phyloP scores from a whole-genome alignment of 2,797 vertebrate species.

The Nannoperca australis region DNA sequence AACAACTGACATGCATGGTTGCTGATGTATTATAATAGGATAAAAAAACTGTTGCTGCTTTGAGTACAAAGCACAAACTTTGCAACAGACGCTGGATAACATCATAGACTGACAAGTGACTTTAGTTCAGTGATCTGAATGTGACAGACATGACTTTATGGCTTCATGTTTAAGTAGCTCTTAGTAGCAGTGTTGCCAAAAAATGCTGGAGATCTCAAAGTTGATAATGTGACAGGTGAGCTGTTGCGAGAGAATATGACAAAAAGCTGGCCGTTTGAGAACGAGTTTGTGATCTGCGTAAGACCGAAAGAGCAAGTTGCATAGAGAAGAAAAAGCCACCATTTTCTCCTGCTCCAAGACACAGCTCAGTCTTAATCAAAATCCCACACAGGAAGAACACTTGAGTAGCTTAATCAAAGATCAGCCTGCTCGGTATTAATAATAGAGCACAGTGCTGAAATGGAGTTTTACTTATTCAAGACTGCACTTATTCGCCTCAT shows the following conservation, averaged over 20 bases:
- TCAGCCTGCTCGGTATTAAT: conserved; percentile 87
- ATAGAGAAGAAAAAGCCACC: conserved; percentile 49
- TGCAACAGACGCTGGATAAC: not conserved
- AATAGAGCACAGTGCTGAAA: conserved; percentile 87
- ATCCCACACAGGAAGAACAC: conserved; percentile 86
- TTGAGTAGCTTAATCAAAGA: conserved; percentile 88
- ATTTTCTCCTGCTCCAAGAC: conserved; percentile 75
- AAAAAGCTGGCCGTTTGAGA: not conserved
- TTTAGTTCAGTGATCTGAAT: conserved; percentile 7
- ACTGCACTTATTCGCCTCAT: conserved; percentile 81
- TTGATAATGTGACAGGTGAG: conserved; percentile 39
- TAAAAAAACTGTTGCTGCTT: not conserved
- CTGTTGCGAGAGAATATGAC: not conserved
- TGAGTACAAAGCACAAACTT: not conserved
- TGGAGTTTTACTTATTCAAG: conserved; percentile 91
- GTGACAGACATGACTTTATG: conserved; percentile 24
- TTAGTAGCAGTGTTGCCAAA: not conserved
- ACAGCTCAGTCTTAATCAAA: conserved; percentile 85
- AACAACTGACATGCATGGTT: conserved; percentile 32
- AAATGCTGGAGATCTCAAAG: conserved; percentile 17
- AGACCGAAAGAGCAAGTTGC: conserved; percentile 21
- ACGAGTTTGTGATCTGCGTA: not conserved
- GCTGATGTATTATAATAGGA: conserved; percentile 4
- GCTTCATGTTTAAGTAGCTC: not conserved
- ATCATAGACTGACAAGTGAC: conserved; percentile 15